These are phyloP conservation scores for Otolemur garnettii DNA, from an alignment of 2,113 vertebrate genomes.

Conservation along the genomic window DNA sequence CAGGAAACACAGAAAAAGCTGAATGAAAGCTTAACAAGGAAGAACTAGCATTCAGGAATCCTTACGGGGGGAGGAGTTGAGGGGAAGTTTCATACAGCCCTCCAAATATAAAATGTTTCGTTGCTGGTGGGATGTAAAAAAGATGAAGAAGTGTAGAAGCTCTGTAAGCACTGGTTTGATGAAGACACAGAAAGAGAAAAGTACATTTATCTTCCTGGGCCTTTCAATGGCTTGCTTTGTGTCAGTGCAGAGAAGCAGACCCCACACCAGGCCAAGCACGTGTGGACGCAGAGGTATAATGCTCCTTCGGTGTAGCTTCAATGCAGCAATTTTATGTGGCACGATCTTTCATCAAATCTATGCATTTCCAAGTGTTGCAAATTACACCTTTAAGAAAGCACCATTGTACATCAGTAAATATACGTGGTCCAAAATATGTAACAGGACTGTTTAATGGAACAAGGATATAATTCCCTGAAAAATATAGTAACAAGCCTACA, in stretches of 20 bases:
- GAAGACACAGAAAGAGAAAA: constrained; percentile 39
- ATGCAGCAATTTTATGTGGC: not conserved
- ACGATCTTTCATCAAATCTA: constrained; percentile 11
- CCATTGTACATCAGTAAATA: constrained; percentile 2
- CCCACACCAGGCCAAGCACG: not conserved
- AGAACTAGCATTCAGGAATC: not conserved
- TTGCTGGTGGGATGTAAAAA: not conserved
- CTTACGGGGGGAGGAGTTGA: not conserved
- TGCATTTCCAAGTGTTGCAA: not conserved
- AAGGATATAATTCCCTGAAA: not conserved
- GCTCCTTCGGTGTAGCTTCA: not conserved
- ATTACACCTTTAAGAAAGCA: constrained; percentile 39
- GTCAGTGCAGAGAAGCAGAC: constrained; percentile 10
- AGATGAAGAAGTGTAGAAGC: not conserved
- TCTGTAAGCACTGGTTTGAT: constrained; percentile 50
- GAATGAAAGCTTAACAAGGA: constrained; percentile 13
- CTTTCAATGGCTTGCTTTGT: not conserved
- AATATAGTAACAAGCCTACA: not conserved
- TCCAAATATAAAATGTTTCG: constrained; percentile 30
- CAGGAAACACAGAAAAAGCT: constrained; percentile 23
- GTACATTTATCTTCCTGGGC: not conserved
- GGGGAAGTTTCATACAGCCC: not conserved
- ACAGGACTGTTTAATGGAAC: not conserved
- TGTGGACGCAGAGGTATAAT: not conserved
- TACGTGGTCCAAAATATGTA: not conserved